Conservation (phyloP, 2,888 invertebrate species). For the Ariolimax columbianus region DNA sequence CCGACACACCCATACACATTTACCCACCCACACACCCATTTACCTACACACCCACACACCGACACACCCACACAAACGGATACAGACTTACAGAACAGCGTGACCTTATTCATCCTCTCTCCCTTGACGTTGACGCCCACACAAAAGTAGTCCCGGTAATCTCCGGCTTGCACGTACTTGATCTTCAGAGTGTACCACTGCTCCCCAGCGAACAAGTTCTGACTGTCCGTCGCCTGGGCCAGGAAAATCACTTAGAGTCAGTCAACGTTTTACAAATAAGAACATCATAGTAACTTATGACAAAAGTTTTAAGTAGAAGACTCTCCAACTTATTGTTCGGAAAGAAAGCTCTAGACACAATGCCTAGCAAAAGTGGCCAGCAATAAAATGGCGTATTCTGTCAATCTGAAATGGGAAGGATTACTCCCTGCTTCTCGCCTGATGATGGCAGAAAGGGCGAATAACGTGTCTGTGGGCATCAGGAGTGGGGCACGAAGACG, state of each 20-base stretch:
- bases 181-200: conserved; percentile 72
- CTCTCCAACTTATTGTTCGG: no score
- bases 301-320: no score
- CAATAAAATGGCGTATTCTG: no score
- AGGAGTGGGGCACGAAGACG: no score
- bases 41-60: not conserved
- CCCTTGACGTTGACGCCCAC: conserved; percentile 38
- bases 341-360: no score
- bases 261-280: not conserved
- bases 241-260: not conserved
- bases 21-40: not conserved
- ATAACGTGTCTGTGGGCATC: no score
- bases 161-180: conserved; percentile 35
- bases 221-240: conserved; percentile 66
- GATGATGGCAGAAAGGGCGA: no score
- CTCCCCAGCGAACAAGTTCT: conserved; percentile 65
- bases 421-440: no score
- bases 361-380: no score
- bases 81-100: conserved; percentile 37
- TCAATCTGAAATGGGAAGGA: no score
- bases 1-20: not conserved
- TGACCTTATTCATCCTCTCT: conserved; percentile 9
- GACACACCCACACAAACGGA: not conserved
- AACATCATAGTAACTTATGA: no score
- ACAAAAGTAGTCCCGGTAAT: conserved; percentile 43